Evolutionary conservation across 2,888 invertebrate species (phyloP).

Genomic region (Lottia scabra): DNA sequence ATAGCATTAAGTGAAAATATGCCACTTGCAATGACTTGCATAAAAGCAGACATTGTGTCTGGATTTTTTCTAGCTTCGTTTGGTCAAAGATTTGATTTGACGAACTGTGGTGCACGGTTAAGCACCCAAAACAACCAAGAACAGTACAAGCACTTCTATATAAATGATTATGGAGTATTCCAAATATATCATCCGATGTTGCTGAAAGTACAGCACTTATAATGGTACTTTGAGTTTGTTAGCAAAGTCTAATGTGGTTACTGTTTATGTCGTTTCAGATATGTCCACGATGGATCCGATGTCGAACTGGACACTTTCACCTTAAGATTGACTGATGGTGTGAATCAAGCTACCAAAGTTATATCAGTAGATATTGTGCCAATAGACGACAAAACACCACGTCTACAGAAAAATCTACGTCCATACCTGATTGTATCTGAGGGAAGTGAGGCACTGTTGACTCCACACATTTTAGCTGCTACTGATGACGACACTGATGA

Average conservation of each 20-base stretch:
- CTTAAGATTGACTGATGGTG: slow-evolving; percentile 62
- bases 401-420: slow-evolving; percentile 54
- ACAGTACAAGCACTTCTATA: too few relatives aligned
- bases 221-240: too few relatives aligned
- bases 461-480: slow-evolving; percentile 62
- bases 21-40: too few relatives aligned
- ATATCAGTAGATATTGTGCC: slow-evolving; percentile 62
- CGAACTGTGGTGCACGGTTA: too few relatives aligned
- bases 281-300: slow-evolving; percentile 68
- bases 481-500: slow-evolving; percentile 66
- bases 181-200: too few relatives aligned
- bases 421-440: slow-evolving; percentile 63
- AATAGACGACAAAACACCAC: slow-evolving; percentile 63
- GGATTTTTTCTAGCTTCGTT: too few relatives aligned
- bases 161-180: too few relatives aligned
- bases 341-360: slow-evolving; percentile 61
- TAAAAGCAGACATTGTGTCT: too few relatives aligned
- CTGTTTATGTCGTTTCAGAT: slow-evolving; percentile 49
- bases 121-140: too few relatives aligned
- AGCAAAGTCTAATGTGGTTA: background rate
- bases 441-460: slow-evolving; percentile 60
- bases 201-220: too few relatives aligned
- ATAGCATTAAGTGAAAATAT: too few relatives aligned
- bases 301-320: slow-evolving; percentile 57
- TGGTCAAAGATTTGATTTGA: too few relatives aligned